A percentile compares a stretch with the other conserved stretches of the same genome.
phyloP scores from a whole-genome alignment of 2,113 vertebrate species.

The Machaerirhynchus nigripectus region DNA sequence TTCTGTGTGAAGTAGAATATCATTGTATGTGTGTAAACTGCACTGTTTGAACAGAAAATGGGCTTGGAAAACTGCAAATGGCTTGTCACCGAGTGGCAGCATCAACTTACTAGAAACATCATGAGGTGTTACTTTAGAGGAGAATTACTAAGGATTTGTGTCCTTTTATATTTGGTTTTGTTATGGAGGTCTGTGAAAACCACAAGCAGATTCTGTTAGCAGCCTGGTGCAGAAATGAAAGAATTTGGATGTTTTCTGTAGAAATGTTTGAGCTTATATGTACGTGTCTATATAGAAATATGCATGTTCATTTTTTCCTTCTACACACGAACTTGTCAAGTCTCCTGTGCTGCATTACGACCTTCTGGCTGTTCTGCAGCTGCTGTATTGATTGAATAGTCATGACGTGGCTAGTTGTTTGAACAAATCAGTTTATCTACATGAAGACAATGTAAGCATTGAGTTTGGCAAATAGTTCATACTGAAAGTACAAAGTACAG shows the following conservation, averaged over 20 bases:
- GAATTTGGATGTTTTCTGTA: background rate
- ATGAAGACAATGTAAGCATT: background rate
- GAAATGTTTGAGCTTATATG: background rate
- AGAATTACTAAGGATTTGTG: background rate
- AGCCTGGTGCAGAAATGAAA: background rate
- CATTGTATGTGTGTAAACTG: background rate
- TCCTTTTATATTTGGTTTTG: background rate
- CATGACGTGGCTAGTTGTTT: background rate
- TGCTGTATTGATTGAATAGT: conserved; percentile 25
- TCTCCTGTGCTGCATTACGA: background rate
- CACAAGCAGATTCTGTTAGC: background rate
- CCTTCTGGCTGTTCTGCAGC: conserved; percentile 3
- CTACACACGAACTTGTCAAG: background rate
- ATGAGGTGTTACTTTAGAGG: background rate
- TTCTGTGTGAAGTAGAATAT: conserved; percentile 27
- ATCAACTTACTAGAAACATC: conserved; percentile 34
- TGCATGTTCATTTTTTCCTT: background rate
- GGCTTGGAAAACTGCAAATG: background rate
- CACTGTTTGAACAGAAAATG: conserved; percentile 16
- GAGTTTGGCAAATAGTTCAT: background rate
- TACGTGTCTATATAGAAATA: background rate
- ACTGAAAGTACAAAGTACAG: background rate
- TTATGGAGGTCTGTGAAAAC: background rate
- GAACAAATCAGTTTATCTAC: conserved; percentile 23
- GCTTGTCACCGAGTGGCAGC: background rate